Evolutionary conservation across 2,797 vertebrate genomes (phyloP).

Genomic region (Megalops cyprinoides): DNA sequence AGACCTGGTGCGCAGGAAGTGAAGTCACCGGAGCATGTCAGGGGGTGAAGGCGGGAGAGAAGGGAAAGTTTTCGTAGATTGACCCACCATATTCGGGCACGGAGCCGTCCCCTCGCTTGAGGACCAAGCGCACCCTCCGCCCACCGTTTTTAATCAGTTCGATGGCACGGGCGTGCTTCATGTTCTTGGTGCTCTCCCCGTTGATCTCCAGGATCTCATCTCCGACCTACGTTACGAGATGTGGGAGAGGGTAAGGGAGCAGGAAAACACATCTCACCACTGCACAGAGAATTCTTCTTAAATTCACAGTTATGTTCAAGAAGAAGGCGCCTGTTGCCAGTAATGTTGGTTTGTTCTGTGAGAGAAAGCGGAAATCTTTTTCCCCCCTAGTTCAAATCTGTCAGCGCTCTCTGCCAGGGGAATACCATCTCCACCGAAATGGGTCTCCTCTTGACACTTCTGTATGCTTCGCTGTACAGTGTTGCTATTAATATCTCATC

Average conservation of each 20-base stretch:
- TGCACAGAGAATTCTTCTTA: slow-evolving; percentile 45
- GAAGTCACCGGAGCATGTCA: slow-evolving; percentile 83
- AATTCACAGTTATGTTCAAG: neutral
- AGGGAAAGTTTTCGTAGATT: slow-evolving; percentile 99
- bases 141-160: slow-evolving; percentile 99
- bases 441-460: slow-evolving; percentile 60
- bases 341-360: neutral
- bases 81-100: slow-evolving; percentile 99
- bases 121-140: slow-evolving; percentile 90
- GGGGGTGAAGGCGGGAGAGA: slow-evolving; percentile 98
- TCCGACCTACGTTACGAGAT: slow-evolving; percentile 78
- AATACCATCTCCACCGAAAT: slow-evolving; percentile 61
- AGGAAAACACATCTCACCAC: neutral
- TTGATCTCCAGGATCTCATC: slow-evolving; percentile 99
- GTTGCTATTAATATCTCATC: slow-evolving; percentile 59
- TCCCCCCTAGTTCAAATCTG: slow-evolving; percentile 59
- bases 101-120: slow-evolving; percentile 96
- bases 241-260: slow-evolving; percentile 7
- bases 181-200: slow-evolving; percentile 96
- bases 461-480: slow-evolving; percentile 56
- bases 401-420: slow-evolving; percentile 60
- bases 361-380: slow-evolving; percentile 43
- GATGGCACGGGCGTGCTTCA: slow-evolving; percentile 98
- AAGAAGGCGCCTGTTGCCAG: neutral
- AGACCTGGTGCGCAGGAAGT: slow-evolving; percentile 79